Percentiles rank a stretch among this genome's conserved stretches.
Conservation (phyloP, 1,140 invertebrate genomes). For the Hesperophylax magnus region DNA sequence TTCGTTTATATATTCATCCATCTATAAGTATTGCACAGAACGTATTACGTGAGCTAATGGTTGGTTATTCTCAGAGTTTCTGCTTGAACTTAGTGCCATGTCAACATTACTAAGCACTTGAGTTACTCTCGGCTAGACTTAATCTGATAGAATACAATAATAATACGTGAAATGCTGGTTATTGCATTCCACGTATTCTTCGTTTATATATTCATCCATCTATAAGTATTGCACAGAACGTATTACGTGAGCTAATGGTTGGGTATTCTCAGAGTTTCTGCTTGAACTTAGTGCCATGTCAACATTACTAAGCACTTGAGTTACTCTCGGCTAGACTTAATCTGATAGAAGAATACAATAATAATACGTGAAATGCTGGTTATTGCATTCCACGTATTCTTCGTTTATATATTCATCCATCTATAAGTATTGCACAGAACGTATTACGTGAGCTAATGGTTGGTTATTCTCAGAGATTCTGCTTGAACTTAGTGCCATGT, state of each 20-base stretch:
- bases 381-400: neutral
- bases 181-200: neutral
- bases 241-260: neutral
- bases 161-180: too few relatives aligned
- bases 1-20: too few relatives aligned
- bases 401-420: neutral
- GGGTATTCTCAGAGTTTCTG: slow-evolving; percentile 1
- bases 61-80: too few relatives aligned
- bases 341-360: slow-evolving; percentile 34
- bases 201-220: neutral
- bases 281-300: slow-evolving; percentile 6
- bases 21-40: too few relatives aligned
- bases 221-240: neutral
- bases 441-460: neutral
- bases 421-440: neutral
- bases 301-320: slow-evolving; percentile 33
- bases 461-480: slow-evolving; percentile 1
- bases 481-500: slow-evolving; percentile 2
- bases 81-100: too few relatives aligned
- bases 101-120: too few relatives aligned
- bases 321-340: slow-evolving; percentile 13
- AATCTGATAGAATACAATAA: too few relatives aligned
- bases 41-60: too few relatives aligned
- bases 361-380: too few relatives aligned
- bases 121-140: too few relatives aligned